These are phyloP conservation scores for Maniola hyperantus DNA, from an alignment of 2,888 invertebrate species.

Conservation along the genomic window DNA sequence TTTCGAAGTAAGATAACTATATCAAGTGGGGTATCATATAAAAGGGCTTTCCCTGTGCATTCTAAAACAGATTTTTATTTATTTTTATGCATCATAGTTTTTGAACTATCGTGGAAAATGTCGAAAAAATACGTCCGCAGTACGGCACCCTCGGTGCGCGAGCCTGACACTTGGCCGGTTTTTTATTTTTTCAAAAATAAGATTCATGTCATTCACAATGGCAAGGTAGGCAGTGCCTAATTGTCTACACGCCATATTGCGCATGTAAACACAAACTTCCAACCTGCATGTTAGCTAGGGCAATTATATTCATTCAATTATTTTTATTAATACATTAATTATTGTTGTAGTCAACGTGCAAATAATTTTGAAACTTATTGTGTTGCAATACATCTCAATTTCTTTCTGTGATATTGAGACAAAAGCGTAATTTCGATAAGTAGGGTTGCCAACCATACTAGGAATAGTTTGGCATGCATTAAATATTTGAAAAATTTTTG, in stretches of 20 bases:
- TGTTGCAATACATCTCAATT: background rate
- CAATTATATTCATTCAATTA: background rate
- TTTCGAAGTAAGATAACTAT: too few relatives aligned
- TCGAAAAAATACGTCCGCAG: too few relatives aligned
- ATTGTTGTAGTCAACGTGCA: background rate
- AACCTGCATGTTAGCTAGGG: background rate
- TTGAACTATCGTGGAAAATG: too few relatives aligned
- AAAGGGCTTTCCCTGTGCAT: too few relatives aligned
- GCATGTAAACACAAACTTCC: background rate
- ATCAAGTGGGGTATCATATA: too few relatives aligned
- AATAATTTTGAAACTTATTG: constrained; percentile 5
- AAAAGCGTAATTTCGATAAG: constrained; percentile 2
- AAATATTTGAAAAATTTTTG: background rate
- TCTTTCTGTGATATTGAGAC: background rate
- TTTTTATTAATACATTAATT: constrained; percentile 40
- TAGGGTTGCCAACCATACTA: background rate
- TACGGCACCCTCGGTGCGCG: too few relatives aligned
- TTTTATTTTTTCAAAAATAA: too few relatives aligned
- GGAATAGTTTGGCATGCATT: background rate
- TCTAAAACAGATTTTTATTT: too few relatives aligned
- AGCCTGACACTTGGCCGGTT: too few relatives aligned
- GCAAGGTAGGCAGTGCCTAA: background rate
- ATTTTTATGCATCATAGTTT: too few relatives aligned
- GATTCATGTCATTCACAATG: too few relatives aligned
- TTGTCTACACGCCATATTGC: background rate